These are phyloP conservation scores for Drosophila kambysellisi DNA, from an alignment of 2,888 invertebrate genomes.

Conservation along the genomic window DNA sequence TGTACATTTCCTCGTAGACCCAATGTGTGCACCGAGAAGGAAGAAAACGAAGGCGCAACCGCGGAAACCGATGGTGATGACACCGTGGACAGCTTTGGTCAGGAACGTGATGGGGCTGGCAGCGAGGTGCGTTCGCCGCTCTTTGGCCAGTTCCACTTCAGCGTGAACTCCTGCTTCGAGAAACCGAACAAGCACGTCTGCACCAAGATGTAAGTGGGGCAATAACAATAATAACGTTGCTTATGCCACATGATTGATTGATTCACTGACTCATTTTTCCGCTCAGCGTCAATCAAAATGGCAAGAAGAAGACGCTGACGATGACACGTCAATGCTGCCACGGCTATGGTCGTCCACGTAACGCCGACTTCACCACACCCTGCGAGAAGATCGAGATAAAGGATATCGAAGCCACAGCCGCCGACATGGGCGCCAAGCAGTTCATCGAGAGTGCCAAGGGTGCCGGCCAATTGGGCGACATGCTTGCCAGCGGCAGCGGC, in stretches of 20 bases:
- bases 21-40: conserved; percentile 88
- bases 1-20: conserved; percentile 83
- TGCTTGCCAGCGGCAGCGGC: conserved; percentile 82
- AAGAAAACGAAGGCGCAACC: conserved; percentile 82
- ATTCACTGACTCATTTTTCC: conserved; percentile 15
- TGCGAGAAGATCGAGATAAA: conserved; percentile 87
- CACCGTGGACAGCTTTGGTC: conserved; percentile 66
- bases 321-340: conserved; percentile 89
- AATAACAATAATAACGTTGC: conserved; percentile 28
- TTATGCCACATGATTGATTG: conserved; percentile 20
- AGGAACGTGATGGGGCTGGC: conserved; percentile 66
- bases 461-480: conserved; percentile 85
- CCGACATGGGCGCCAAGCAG: conserved; percentile 87
- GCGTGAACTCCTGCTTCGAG: conserved; percentile 85
- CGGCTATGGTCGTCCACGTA: conserved; percentile 86
- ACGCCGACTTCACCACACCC: conserved; percentile 84
- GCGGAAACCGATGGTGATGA: conserved; percentile 68
- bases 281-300: conserved; percentile 86
- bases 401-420: conserved; percentile 86
- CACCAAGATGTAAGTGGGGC: conserved; percentile 83
- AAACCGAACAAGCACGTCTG: conserved; percentile 84
- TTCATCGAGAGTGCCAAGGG: conserved; percentile 87
- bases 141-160: conserved; percentile 83
- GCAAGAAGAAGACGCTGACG: conserved; percentile 87
- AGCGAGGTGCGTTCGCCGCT: conserved; percentile 65